Base-by-base conservation (phyloP, 2,888 invertebrate genomes). In the Scaptomyza parva region DNA sequence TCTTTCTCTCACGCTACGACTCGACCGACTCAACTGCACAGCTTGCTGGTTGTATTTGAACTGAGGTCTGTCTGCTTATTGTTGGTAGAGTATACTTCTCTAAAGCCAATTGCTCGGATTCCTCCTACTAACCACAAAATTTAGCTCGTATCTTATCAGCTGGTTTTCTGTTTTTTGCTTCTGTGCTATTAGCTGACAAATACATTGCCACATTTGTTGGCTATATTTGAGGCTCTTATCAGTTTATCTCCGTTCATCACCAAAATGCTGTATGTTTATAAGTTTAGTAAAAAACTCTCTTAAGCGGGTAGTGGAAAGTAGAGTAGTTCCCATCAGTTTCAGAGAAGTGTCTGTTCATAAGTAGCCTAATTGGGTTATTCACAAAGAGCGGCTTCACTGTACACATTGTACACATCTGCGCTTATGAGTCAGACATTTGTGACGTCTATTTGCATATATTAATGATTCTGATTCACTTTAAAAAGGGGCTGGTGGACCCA, bases 1-100 rank as follows among this genome's bases (percentile, higher is more conserved):
- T 20, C 28, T 24, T 12, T 8, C 48, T 14, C 11, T 2, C 8
- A n/a, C n/a, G n/a, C n/a, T n/a, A n/a, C n/a, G 44, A 12, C 30
- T 48, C 7, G 7, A 3, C n/a, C n/a, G n/a, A 44, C 35, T 51
- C 55, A 61, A 82, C 82, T 55, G 83, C 40, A 48, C 55, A 22
- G 66, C 51, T 63, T 35, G 68, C 22, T 61, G 62, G 63, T 37
- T 69, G 33, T 40, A 52, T 51, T 35, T 57, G 45, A 61, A 85
- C 85, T 82, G 64, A 79, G 43, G 40, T 39, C 9, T 18, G 3
- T 6, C 26, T 24, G 43, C 17, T 20, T 14, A 52, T 44, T 30
- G 30, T 7, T 11, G 24, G 11, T 12, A 20, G 18, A 33, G 37
- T 44, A 26, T 26, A 62, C 26, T 3, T 9, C 26, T 24, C n/a